Evolutionary conservation across 2,113 vertebrate species (phyloP), one percentile per base, ranked within the genome.

Genomic region (Epinephelus fuscoguttatus): DNA sequence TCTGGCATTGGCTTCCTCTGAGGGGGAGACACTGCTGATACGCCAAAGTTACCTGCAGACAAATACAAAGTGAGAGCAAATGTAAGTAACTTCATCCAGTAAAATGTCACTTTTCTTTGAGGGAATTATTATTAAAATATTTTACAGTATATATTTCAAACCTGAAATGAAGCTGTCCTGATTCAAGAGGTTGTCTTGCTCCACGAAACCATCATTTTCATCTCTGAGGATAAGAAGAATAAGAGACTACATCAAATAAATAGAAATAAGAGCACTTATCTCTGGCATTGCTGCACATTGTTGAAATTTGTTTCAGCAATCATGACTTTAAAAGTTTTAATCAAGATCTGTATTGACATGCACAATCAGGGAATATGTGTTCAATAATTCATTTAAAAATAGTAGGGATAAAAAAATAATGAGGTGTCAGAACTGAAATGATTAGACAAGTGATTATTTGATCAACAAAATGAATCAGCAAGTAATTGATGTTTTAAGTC

Each of bases 111-210:
- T 40, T 40, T 60, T 15, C 6, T 57, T 55, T 62, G 9, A 49
- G 17, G 50, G 1, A 27, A 59, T 6, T 13, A 40, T 33, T n/a
- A 37, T 17, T 56, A 3, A 55, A 25, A 6, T 12, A 25, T 70
- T 21, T 64, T 5, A 7, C 7, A 15, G 0, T 21, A 12, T 17
- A 4, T 0, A 23, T 30, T 66, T 76, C 87, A 67, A 62, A 95
- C 95, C 93, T 49, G 86, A 86, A 60, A 90, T 60, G 75, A 93
- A 91, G 76, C 89, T 86, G 79, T 94, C 85, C 47, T 84, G 86
- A 71, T 73, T 70, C 78, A 85, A 50, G 63, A 86, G 52, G 66
- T 84, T 71, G 0, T 91, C 90, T 10, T 55, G 18, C 18, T 89
- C 88, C 47, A 75, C 8, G n/a, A 78, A 40, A 9, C 33, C 61